Percentiles rank a stretch among this genome's conserved stretches.
Evolutionary conservation across 2,797 vertebrate genomes (phyloP).

Genomic region (Morus bassanus): DNA sequence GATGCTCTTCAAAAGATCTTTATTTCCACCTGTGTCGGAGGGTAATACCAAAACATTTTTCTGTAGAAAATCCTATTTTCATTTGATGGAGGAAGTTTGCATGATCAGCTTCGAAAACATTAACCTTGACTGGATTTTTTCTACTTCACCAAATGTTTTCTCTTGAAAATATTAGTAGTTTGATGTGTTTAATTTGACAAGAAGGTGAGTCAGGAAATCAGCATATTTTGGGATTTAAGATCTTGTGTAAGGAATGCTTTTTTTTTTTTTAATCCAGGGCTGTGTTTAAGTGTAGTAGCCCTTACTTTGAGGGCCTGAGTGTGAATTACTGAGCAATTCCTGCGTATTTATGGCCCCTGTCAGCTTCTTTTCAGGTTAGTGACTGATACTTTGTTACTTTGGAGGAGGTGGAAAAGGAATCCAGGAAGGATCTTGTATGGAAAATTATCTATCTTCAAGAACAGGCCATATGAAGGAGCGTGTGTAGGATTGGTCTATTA

Average conservation of each 20-base stretch:
- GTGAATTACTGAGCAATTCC: background rate
- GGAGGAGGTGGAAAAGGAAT: background rate
- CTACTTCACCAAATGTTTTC: background rate
- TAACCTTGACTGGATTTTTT: background rate
- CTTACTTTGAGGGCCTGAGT: background rate
- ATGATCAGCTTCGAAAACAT: background rate
- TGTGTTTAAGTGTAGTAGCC: background rate
- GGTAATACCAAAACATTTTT: background rate
- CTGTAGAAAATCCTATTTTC: background rate
- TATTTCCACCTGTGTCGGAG: background rate
- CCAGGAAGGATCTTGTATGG: background rate
- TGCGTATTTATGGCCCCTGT: background rate
- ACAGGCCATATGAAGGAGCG: background rate
- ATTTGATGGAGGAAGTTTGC: background rate
- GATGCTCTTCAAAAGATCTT: slow-evolving; percentile 2
- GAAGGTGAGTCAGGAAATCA: background rate
- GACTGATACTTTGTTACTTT: background rate
- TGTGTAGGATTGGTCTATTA: background rate
- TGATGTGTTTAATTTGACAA: background rate
- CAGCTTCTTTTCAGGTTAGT: background rate
- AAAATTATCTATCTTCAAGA: background rate
- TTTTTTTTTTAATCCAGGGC: background rate
- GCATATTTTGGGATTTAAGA: background rate
- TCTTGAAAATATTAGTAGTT: background rate
- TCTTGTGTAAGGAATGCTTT: background rate